Evolutionary conservation across 2,797 vertebrate species (phyloP).

Genomic region (Amblyraja radiata): DNA sequence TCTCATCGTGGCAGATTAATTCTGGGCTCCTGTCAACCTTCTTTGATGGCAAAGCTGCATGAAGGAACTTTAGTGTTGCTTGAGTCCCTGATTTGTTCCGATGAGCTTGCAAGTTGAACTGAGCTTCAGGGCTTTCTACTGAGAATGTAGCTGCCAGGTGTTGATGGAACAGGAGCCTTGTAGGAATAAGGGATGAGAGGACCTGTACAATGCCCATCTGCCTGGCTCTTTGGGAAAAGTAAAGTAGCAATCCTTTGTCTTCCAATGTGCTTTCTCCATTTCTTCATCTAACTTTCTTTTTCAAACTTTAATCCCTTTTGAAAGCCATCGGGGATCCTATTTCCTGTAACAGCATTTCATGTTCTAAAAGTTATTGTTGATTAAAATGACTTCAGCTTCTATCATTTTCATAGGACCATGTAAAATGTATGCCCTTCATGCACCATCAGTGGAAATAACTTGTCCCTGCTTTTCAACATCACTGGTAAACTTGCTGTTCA

Average conservation of each 20-base stretch:
- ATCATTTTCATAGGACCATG: not conserved
- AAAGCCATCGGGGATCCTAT: not conserved
- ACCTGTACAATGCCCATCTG: not conserved
- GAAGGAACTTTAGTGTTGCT: not conserved
- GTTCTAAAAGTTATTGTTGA: not conserved
- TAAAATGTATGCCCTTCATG: not conserved
- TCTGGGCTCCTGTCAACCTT: not conserved
- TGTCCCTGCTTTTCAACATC: not conserved
- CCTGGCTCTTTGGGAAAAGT: not conserved
- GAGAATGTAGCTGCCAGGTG: too few species aligned
- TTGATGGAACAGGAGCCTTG: not conserved
- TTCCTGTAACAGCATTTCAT: not conserved
- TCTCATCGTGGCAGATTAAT: not conserved
- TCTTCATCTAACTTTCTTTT: not conserved
- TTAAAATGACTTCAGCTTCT: not conserved
- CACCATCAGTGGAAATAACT: not conserved
- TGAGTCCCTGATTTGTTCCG: not conserved
- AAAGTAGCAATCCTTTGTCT: not conserved
- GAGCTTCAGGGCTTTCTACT: not conserved
- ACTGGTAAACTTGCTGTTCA: not conserved
- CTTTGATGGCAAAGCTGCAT: not conserved
- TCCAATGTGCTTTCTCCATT: not conserved
- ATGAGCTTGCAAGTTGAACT: not conserved
- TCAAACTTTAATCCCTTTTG: not conserved
- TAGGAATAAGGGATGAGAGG: not conserved